Base-by-base conservation (phyloP, 1,140 invertebrate species). In the Microplitis demolitor region DNA sequence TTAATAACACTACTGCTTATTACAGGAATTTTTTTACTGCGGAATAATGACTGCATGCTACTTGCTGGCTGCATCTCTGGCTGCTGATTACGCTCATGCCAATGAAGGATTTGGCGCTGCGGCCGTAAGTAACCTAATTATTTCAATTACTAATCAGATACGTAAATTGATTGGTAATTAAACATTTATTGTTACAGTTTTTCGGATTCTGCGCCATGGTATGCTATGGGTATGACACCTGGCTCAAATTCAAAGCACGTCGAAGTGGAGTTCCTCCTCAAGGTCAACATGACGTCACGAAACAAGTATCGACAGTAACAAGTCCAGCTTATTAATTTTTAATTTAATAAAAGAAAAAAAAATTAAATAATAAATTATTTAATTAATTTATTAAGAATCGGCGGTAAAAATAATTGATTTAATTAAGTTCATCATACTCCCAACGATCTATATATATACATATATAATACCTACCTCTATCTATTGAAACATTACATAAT, bases 141-240 rank as follows among this genome's bases (percentile, higher is more conserved):
- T 69, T 73, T 50, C 14, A 16, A 34, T 50, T 61, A 5, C 4
- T 31, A 62, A 62, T 13, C 13, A 62, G 34, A 62, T 62, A 3
- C 31, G 1, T 11, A 33, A 34, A 63, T 63, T 63, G 5, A 9
- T 35, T 14, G 62, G 8, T 53, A 64, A 53, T 34, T 61, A 8
- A 31, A 24, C 35, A 35, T 35, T 31, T 62, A 11, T 62, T 35
- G 13, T 11, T 90, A 35, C 82, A 95, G 93, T 93, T 95, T 82
- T 95, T 96, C 82, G 94, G 94, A 50, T 96, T 93, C 84, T 87
- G 89, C 68, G 91, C 91, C 34, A 95, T 93, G 91, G 77, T 91
- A n/a, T 89, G 88, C 11, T 96, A 95, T 85, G 93, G 89, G 1
- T 89, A 91, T 69, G 95, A 96, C 80, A 91, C 92, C 4, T 94